phyloP scores from a whole-genome alignment of 2,113 vertebrate genomes.

The Taxidea taxus region DNA sequence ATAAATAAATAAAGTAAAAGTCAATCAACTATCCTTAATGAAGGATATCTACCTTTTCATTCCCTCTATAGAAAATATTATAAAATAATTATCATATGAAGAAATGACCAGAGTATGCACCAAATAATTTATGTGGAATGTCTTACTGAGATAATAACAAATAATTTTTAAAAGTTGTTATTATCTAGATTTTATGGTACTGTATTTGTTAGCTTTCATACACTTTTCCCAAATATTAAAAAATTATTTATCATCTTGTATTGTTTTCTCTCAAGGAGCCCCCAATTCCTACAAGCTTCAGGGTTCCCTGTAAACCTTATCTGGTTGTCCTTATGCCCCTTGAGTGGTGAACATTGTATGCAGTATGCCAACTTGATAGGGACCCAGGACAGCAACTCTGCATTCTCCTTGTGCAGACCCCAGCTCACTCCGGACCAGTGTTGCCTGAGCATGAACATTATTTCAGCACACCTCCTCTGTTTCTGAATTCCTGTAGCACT shows the following conservation, averaged over 20 bases:
- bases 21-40: not conserved
- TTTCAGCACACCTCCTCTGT: not conserved
- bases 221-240: not conserved
- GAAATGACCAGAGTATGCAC: not conserved
- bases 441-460: not conserved
- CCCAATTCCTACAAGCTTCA: not conserved
- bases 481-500: not conserved
- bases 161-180: not conserved
- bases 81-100: not conserved
- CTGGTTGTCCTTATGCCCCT: not conserved
- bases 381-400: too few relatives aligned
- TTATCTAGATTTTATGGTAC: not conserved
- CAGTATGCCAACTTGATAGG: accelerated
- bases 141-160: not conserved
- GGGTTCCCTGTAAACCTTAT: not conserved
- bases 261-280: not conserved
- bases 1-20: not conserved
- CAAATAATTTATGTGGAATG: not conserved
- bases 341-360: not conserved
- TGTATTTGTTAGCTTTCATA: not conserved
- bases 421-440: not conserved
- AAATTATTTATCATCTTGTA: not conserved
- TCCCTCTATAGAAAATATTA: not conserved
- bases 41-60: not conserved
- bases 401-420: not conserved